Conservation (phyloP, 1,140 invertebrate species). For the Scaptomyza graminum region DNA sequence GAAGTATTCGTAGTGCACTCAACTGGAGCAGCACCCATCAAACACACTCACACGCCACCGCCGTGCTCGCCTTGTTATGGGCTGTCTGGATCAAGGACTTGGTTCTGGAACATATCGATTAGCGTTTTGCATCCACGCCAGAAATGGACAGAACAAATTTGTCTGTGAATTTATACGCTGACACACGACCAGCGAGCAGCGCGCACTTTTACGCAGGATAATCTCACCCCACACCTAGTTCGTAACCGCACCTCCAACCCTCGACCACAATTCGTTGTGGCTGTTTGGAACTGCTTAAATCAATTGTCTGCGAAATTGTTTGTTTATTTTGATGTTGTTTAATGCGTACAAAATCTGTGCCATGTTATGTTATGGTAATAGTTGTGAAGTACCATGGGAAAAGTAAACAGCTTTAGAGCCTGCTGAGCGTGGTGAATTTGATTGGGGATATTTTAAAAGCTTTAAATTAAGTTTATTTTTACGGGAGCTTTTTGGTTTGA, state of each 20-base stretch:
- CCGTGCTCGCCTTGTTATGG: neutral
- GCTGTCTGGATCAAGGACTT: constrained; percentile 25
- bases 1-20: constrained; percentile 34
- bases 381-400: constrained; percentile 66
- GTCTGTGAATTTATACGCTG: constrained; percentile 41
- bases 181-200: constrained; percentile 55
- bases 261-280: constrained; percentile 63
- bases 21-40: constrained; percentile 47
- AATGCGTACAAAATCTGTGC: constrained; percentile 69
- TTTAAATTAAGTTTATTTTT: constrained; percentile 12
- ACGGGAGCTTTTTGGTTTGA: constrained; percentile 18
- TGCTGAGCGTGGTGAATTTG: constrained; percentile 43
- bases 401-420: constrained; percentile 57
- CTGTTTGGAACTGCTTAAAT: constrained; percentile 53
- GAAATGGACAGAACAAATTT: constrained; percentile 53
- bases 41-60: constrained; percentile 37
- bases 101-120: constrained; percentile 77
- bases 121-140: constrained; percentile 65
- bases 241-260: constrained; percentile 4
- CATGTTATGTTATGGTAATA: constrained; percentile 46
- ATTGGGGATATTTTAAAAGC: constrained; percentile 36
- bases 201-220: constrained; percentile 63
- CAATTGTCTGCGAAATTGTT: constrained; percentile 81
- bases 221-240: constrained; percentile 57
- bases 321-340: constrained; percentile 81